These are phyloP conservation scores for Pogona vitticeps DNA, from an alignment of 2,113 vertebrate genomes.

Conservation along the genomic window DNA sequence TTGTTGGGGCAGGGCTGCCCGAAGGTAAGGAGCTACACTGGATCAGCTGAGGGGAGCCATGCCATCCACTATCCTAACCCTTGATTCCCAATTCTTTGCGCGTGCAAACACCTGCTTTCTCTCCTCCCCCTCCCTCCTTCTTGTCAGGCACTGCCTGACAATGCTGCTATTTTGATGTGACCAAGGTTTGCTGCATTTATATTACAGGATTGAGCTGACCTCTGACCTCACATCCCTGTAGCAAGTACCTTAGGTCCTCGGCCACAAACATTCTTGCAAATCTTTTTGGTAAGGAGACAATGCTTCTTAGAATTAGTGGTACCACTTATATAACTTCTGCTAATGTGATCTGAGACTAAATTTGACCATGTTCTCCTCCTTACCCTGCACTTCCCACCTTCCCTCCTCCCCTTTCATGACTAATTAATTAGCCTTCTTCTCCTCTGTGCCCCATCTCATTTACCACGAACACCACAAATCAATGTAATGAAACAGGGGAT, in stretches of 20 bases:
- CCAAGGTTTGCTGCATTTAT: conserved; percentile 78
- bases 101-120: conserved; percentile 1
- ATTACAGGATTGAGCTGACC: conserved; percentile 89
- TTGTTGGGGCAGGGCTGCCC: conserved; percentile 63
- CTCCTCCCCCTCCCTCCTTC: background rate
- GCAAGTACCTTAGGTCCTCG: conserved; percentile 79
- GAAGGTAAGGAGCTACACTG: conserved; percentile 58
- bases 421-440: conserved; percentile 13
- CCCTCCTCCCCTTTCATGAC: conserved; percentile 52
- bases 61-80: conserved; percentile 15
- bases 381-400: conserved; percentile 9
- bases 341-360: conserved; percentile 47
- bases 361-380: conserved; percentile 25
- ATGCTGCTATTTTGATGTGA: conserved; percentile 63
- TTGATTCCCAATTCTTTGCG: background rate
- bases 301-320: conserved; percentile 70
- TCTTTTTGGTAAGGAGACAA: conserved; percentile 79
- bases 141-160: background rate
- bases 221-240: conserved; percentile 88
- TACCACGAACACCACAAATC: conserved; percentile 9
- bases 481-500: background rate
- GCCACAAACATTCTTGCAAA: conserved; percentile 80
- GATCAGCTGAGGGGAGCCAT: conserved; percentile 24
- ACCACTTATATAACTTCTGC: conserved; percentile 59
- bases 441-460: conserved; percentile 37